A percentile compares a stretch with the other conserved stretches of the same genome.
Conservation (phyloP, 2,113 vertebrate species). For the Siphamia tubifer region DNA sequence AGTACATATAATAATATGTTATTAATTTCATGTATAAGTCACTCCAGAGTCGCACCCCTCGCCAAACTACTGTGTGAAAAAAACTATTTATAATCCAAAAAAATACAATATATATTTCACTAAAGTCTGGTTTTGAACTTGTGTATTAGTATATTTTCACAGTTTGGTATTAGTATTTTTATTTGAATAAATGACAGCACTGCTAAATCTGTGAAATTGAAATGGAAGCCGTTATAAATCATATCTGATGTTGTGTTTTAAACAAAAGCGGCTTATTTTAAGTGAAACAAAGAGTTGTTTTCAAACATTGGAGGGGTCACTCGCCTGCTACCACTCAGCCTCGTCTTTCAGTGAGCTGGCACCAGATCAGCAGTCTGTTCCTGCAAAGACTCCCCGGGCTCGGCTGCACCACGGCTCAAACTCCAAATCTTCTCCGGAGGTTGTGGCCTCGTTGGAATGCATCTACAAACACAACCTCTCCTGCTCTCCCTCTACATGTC, state of each 20-base stretch:
- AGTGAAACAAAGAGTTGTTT: slow-evolving; percentile 15
- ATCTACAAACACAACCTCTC: slow-evolving; percentile 35
- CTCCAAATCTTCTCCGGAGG: slow-evolving; percentile 37
- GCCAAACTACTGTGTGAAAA: too few species aligned
- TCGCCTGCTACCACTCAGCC: slow-evolving; percentile 19
- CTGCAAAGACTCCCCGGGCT: slow-evolving; percentile 4
- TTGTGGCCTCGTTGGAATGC: slow-evolving; percentile 53
- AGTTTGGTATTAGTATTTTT: too few species aligned
- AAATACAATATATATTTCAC: too few species aligned
- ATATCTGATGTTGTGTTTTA: slow-evolving; percentile 2
- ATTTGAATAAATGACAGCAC: too few species aligned
- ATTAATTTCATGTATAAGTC: too few species aligned
- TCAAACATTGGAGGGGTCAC: slow-evolving; percentile 23
- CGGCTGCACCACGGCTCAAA: neutral
- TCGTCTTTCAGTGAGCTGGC: slow-evolving; percentile 38
- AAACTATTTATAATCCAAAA: too few species aligned
- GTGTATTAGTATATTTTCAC: too few species aligned
- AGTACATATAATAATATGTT: too few species aligned
- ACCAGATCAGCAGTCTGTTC: neutral
- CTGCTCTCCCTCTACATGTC: slow-evolving; percentile 9
- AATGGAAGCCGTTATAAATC: slow-evolving; percentile 17
- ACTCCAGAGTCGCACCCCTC: too few species aligned
- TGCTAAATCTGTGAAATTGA: too few species aligned
- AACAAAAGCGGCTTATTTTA: slow-evolving; percentile 25
- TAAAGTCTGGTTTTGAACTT: too few species aligned